Percentiles rank a stretch among this genome's conserved stretches.
Conservation (phyloP, 2,113 vertebrate species). For the Campylomormyrus tamandua region DNA sequence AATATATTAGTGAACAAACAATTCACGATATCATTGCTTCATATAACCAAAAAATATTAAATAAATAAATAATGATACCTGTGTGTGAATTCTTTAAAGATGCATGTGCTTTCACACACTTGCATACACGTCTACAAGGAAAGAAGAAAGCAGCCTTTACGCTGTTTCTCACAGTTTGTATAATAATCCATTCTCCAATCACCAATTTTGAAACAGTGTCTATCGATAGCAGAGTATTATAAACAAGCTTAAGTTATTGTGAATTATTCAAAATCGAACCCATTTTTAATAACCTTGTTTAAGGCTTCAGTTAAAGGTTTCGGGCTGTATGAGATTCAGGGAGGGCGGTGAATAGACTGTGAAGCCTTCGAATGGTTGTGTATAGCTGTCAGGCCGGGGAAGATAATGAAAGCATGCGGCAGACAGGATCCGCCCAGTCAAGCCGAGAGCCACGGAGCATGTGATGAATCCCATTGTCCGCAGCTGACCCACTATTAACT, state of each 20-base stretch:
- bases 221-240: background rate
- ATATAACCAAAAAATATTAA: background rate
- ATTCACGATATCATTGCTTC: background rate
- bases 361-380: background rate
- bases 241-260: background rate
- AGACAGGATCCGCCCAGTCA: background rate
- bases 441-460: constrained; percentile 71
- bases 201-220: background rate
- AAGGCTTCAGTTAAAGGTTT: background rate
- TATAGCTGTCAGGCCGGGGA: constrained; percentile 63
- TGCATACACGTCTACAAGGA: background rate
- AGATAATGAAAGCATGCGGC: constrained; percentile 69
- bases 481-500: constrained; percentile 88
- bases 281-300: background rate
- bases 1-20: background rate
- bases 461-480: constrained; percentile 86
- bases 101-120: background rate
- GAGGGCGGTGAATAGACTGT: constrained; percentile 10
- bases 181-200: background rate
- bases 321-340: background rate
- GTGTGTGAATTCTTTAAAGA: background rate
- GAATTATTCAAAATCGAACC: background rate
- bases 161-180: background rate
- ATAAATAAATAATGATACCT: background rate
- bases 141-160: background rate